Evolutionary conservation across 2,797 vertebrate species (phyloP).

Genomic region (Otolemur crassicaudatus): DNA sequence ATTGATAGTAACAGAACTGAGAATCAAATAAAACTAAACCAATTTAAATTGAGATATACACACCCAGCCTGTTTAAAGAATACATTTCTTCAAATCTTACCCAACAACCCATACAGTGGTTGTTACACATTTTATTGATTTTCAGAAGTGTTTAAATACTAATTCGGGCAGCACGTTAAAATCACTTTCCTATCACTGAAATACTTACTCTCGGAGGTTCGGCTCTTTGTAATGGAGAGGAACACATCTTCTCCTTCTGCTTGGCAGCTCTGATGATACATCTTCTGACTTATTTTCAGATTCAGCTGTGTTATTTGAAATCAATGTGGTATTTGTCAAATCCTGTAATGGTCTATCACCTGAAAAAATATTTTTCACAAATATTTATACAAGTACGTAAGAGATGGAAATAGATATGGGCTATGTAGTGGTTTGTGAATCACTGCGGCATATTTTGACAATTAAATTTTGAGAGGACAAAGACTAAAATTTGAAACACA

Average conservation of each 20-base stretch:
- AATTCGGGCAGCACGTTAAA: neutral
- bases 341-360: constrained; percentile 83
- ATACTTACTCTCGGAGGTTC: constrained; percentile 75
- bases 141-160: neutral
- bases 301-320: constrained; percentile 53
- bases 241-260: constrained; percentile 72
- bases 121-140: neutral
- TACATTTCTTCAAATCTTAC: constrained; percentile 10
- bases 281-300: constrained; percentile 61
- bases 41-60: neutral
- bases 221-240: constrained; percentile 86
- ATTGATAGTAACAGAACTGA: neutral
- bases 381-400: constrained; percentile 11
- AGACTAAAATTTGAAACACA: constrained; percentile 41
- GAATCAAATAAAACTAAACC: neutral
- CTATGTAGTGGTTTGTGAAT: neutral
- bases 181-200: neutral
- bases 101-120: neutral
- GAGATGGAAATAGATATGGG: neutral
- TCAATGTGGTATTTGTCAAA: constrained; percentile 80
- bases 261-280: neutral
- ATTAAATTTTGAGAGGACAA: constrained; percentile 51
- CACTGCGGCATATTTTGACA: constrained; percentile 13
- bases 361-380: constrained; percentile 77
- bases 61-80: neutral